Evolutionary conservation across 2,888 invertebrate species (phyloP), one percentile per base, ranked within the genome.

Genomic region (Melanchra persicariae): DNA sequence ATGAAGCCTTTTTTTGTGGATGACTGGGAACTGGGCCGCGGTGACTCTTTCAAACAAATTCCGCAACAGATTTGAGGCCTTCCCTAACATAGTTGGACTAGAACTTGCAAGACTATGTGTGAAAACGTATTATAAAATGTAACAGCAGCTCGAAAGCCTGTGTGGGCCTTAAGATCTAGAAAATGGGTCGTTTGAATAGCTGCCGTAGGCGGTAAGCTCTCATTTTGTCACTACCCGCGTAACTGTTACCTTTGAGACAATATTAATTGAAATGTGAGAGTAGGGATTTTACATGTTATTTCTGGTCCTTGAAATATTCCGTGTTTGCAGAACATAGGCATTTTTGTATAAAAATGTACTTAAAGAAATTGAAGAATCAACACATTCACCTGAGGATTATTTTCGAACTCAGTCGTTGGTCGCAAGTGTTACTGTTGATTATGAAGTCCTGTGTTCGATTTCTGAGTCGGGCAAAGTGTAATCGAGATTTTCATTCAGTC

Each of bases 161-260:
- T 22, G 77, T 61, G 51, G 70, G 74, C 22, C 1, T 30, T 45
- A 37, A 37, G 26, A 70, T 57, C 30, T 57, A 51, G 60, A 55
- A 60, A 43, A 51, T 22, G 54, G 22, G 17, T 45, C 45, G 37
- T 30, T 45, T 70, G 55, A 74, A 61, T 68, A 34, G 37, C 10
- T 40, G 8, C 6, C 37, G 74, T 74, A 24, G 70, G 70, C 43
- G 77, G 26, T 1, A 19, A 69, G 43, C 49, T 45, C 52, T 40
- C 57, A 76, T 73, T 74, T 61, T 37, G 55, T 34, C 77, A 49
- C 77, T 22, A 51, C 74, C 74, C 74, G 77, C 74, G 4, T n/a
- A 37, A 6, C 17, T 61, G 77, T 30, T 49, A 60, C 61, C 49
- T 37, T 55, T 7, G 49, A 8, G 49, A 70, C 70, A 51, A 47